Evolutionary conservation across 2,113 vertebrate species (phyloP), one percentile per base, ranked within the genome.

Genomic region (Albula glossodonta): DNA sequence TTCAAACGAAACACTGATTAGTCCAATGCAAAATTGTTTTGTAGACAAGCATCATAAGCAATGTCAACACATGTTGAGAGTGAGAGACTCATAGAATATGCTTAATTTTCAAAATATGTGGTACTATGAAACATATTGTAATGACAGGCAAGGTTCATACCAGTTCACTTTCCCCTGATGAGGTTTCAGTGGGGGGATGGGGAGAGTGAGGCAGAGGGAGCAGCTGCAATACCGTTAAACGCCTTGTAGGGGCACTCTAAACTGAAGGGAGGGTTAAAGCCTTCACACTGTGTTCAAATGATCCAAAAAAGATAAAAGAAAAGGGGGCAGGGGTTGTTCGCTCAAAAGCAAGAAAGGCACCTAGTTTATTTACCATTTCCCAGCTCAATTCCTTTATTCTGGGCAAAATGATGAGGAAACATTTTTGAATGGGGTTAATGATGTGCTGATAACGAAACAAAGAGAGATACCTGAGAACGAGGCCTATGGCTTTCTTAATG

Each of bases 191-290:
- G 63, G 22, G 63, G 63, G 17, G 19, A 6, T 2, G 63, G 63
- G 63, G 19, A 17, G 19, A 5, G 22, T 5, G 31, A 22, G 19
- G 70, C 6, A 1, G 31, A 74, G 70, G n/a, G 70, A 74, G 70
- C n/a, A 19, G 41, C 78, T 81, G 84, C 51, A 86, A 77, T 86
- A 56, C 80, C 9, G 12, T 51, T 78, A 48, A 3, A 17, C 13
- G n/a, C 85, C 85, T 74, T 53, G 17, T 77, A 80, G 80, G 80
- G 85, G 80, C 85, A 49, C 51, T 82, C 41, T 51, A 56, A 80
- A 77, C 85, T 86, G 85, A 86, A 48, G 50, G 13, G 80, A 49
- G 31, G n/a, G 22, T 25, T 10, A n/a, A 5, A 15, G 60, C 60
- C 60, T 19, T 17, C 60, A 15, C 60, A 74, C 70, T 22, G 22